A percentile compares a stretch with the other conserved stretches of the same genome.
Evolutionary conservation across 2,888 invertebrate species (phyloP).

Genomic region (Brenthis hecate): DNA sequence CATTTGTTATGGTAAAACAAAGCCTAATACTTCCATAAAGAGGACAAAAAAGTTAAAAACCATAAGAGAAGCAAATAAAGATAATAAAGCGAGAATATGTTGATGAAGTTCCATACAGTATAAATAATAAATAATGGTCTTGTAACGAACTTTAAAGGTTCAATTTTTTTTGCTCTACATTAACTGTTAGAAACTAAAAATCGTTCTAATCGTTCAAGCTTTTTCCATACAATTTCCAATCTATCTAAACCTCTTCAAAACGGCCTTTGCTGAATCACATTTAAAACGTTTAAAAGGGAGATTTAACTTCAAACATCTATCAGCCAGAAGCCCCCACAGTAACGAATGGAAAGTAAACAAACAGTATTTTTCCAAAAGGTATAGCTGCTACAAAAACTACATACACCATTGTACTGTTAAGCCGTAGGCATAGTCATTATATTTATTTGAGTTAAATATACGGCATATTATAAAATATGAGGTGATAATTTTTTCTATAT

Average conservation of each 20-base stretch:
- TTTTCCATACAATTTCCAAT: conserved; percentile 20
- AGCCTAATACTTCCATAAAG: no score
- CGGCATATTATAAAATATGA: conserved; percentile 5
- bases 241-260: conserved; percentile 60
- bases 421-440: conserved; percentile 30
- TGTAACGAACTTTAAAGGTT: no score
- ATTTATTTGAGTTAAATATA: conserved; percentile 52
- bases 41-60: no score
- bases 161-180: no score
- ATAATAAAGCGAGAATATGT: no score
- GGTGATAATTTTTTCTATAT: neutral
- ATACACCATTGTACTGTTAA: conserved; percentile 45
- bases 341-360: conserved; percentile 77
- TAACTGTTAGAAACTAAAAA: conserved; percentile 16
- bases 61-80: no score
- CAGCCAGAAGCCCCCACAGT: conserved; percentile 59
- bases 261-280: conserved; percentile 73
- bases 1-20: no score
- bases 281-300: conserved; percentile 75
- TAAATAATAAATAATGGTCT: no score
- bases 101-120: no score
- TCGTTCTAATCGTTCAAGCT: neutral
- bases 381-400: conserved; percentile 64
- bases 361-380: conserved; percentile 71
- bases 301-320: conserved; percentile 78